Evolutionary conservation across 2,797 vertebrate species (phyloP), one percentile per base, ranked within the genome.

Genomic region (Gobio occitaniae): DNA sequence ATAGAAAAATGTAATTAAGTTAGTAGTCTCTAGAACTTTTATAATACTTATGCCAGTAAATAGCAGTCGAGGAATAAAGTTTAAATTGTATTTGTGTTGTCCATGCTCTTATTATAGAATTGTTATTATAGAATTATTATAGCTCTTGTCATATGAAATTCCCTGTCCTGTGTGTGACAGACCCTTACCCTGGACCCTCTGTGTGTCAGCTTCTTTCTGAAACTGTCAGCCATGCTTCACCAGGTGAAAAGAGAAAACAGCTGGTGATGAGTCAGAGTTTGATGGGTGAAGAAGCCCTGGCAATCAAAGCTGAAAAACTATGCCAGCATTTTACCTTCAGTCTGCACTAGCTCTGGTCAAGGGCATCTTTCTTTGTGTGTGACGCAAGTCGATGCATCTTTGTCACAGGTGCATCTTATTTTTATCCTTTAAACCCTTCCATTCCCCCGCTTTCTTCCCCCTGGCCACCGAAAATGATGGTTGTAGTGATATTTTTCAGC

Each of bases 181-280:
- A 79, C 61, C 25, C 25, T 79, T 44, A 79, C 59, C 61, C 44
- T 66, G 44, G 78, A 80, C 78, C 47, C 47, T 63, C 25, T 44
- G 11, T 10, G 59, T 76, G 29, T 76, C 44, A 41, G 29, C 4
- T 2, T 47, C 38, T 84, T 50, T 74, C 16, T 41, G 29, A 80
- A 54, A 59, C 56, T 19, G 29, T 65, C 68, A 78, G 61, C 56
- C 54, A 17, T 74, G 54, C 50, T 44, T 80, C 15, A 44, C 56
- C 16, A 44, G 78, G 32, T 52, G 36, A 41, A 80, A 78, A 88
- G 71, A 90, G 65, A 78, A 77, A 90, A 90, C 90, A 93, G 83
- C 90, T 92, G 91, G 89, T 89, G 87, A 79, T 44, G 81, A 90
- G 91, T 86, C 84, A 21, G 72, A 84, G 89, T 90, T 83, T 61